Conservation (phyloP, 2,888 invertebrate species). For the Dysmachus trigonus region DNA sequence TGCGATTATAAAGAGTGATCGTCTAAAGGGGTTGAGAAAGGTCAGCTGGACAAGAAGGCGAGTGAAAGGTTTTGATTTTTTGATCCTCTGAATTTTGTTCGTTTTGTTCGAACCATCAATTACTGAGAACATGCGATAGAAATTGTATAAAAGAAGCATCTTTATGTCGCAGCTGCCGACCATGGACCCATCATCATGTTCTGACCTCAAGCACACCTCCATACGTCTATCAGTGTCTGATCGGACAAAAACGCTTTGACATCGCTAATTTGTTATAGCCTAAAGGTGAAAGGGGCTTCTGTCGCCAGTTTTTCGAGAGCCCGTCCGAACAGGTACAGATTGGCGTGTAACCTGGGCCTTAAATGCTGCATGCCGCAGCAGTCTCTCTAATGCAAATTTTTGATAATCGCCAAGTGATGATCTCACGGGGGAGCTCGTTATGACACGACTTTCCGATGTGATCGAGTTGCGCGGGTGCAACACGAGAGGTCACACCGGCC, state of each 20-base stretch:
- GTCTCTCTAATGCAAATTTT: constrained; percentile 19
- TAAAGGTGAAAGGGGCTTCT: neutral
- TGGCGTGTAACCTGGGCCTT: neutral
- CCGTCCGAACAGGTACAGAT: neutral
- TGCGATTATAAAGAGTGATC: neutral
- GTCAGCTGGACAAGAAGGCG: neutral
- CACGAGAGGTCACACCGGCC: neutral
- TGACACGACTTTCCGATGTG: constrained; percentile 7
- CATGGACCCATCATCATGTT: neutral
- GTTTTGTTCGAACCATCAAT: neutral
- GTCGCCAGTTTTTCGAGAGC: neutral
- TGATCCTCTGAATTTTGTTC: neutral
- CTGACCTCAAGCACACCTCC: neutral
- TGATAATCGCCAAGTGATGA: neutral
- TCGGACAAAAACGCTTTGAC: neutral
- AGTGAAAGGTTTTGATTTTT: neutral
- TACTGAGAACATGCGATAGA: neutral
- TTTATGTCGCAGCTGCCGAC: neutral
- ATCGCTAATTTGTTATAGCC: neutral
- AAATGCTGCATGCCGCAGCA: neutral
- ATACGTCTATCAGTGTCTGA: neutral
- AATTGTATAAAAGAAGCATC: neutral
- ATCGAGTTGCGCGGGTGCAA: neutral
- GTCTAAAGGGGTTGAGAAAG: neutral
- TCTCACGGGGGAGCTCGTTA: neutral